Percentiles rank a stretch among this genome's conserved stretches.
Conservation (phyloP, 1,140 invertebrate genomes). For the Ruditapes philippinarum region DNA sequence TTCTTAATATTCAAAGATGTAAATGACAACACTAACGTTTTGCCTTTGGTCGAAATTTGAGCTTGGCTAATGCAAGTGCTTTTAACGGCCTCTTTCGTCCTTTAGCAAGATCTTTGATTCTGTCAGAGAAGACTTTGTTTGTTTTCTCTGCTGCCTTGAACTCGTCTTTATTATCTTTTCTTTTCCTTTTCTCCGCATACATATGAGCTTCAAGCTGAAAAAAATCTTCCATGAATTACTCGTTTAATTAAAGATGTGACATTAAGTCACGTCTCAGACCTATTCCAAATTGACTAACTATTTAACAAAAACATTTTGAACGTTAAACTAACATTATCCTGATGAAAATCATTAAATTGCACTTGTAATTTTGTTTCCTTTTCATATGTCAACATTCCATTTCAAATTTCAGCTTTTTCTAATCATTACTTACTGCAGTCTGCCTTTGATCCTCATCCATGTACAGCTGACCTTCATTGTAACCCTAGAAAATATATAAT, state of each 20-base stretch:
- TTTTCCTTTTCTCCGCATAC: slow-evolving; percentile 63
- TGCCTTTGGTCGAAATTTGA: slow-evolving; percentile 50
- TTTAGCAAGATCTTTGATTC: slow-evolving; percentile 65
- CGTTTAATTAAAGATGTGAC: too few species aligned
- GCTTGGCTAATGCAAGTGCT: slow-evolving; percentile 31
- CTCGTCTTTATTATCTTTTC: slow-evolving; percentile 65
- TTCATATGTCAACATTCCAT: too few species aligned
- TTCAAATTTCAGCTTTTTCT: too few species aligned
- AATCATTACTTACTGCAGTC: slow-evolving; percentile 62
- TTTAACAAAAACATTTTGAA: too few species aligned
- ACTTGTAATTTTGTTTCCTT: too few species aligned
- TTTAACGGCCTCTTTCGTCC: slow-evolving; percentile 34
- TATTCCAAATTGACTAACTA: too few species aligned
- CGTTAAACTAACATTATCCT: too few species aligned
- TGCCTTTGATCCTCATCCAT: slow-evolving; percentile 67
- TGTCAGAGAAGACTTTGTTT: slow-evolving; percentile 48
- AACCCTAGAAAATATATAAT: slow-evolving; percentile 50
- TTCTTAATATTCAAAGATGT: too few species aligned
- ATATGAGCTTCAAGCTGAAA: slow-evolving; percentile 65
- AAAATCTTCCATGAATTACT: too few species aligned
- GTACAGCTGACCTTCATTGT: slow-evolving; percentile 51
- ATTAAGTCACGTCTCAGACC: too few species aligned
- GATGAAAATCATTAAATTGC: too few species aligned
- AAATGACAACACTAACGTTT: slow-evolving; percentile 60
- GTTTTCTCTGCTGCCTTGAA: slow-evolving; percentile 31